Evolutionary conservation across 1,140 invertebrate species (phyloP).

Genomic region (Drosophila takahashii): DNA sequence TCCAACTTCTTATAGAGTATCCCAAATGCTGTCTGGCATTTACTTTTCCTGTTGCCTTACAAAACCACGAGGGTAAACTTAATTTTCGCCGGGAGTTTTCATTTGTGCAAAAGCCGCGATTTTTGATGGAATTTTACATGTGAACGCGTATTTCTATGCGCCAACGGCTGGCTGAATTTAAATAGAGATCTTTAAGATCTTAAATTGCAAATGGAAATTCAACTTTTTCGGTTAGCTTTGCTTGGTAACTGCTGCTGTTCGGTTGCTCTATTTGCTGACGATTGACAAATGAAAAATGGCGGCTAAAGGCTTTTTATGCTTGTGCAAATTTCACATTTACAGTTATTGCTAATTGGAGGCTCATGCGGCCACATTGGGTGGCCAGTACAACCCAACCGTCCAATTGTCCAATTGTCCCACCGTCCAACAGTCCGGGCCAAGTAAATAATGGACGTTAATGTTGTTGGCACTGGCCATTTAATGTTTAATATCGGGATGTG

Average conservation of each 20-base stretch:
- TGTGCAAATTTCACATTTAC: conserved; percentile 82
- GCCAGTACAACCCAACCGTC: not conserved
- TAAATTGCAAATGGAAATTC: not conserved
- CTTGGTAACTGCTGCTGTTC: not conserved
- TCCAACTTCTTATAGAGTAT: conserved; percentile 15
- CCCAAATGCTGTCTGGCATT: not conserved
- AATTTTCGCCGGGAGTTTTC: conserved; percentile 67
- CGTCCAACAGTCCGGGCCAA: conserved; percentile 20
- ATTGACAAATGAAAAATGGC: conserved; percentile 82
- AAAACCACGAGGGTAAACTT: conserved; percentile 66
- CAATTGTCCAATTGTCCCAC: not conserved
- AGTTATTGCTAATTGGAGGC: conserved; percentile 83
- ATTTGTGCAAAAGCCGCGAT: conserved; percentile 72
- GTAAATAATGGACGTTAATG: conserved; percentile 77
- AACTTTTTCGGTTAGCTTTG: not conserved
- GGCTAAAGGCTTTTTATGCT: conserved; percentile 78
- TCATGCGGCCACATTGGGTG: conserved; percentile 69
- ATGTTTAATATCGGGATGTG: conserved; percentile 71
- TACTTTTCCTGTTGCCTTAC: conserved; percentile 17
- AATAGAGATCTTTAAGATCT: conserved; percentile 31
- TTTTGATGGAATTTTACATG: conserved; percentile 83
- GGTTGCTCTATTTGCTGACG: conserved; percentile 59
- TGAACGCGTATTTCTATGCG: conserved; percentile 29
- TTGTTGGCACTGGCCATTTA: conserved; percentile 82
- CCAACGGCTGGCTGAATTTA: conserved; percentile 11